Evolutionary conservation across 2,113 vertebrate genomes (phyloP).

Genomic region (Zonotrichia leucophrys): DNA sequence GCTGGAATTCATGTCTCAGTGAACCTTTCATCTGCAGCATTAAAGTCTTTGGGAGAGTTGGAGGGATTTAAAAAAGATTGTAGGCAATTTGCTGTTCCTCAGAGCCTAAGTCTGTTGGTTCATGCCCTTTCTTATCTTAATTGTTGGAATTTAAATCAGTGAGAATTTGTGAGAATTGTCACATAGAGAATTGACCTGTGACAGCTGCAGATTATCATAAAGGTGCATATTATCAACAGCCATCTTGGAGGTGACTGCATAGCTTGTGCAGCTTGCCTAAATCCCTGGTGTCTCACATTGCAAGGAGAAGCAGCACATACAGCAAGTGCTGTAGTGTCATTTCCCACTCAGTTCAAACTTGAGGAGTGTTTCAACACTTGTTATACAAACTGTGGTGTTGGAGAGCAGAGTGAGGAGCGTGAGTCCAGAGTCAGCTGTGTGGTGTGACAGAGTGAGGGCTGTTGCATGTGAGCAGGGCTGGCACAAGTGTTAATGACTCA

Average conservation of each 20-base stretch:
- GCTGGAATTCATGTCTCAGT: accelerated
- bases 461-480: neutral
- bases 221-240: neutral
- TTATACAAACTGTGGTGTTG: neutral
- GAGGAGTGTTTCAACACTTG: neutral
- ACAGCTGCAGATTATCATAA: neutral
- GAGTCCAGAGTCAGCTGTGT: neutral
- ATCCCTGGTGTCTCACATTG: neutral
- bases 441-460: accelerated
- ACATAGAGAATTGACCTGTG: neutral
- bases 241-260: neutral
- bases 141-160: neutral
- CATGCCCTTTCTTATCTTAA: neutral
- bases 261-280: neutral
- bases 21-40: neutral
- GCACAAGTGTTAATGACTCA: neutral
- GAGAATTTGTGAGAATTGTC: too few species aligned
- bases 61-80: neutral
- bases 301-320: neutral
- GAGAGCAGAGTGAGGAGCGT: neutral
- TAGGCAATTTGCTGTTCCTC: neutral
- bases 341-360: neutral
- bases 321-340: neutral
- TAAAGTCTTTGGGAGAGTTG: neutral
- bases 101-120: neutral